Base-by-base conservation (phyloP, 2,797 vertebrate species). In the Alcedo atthis region DNA sequence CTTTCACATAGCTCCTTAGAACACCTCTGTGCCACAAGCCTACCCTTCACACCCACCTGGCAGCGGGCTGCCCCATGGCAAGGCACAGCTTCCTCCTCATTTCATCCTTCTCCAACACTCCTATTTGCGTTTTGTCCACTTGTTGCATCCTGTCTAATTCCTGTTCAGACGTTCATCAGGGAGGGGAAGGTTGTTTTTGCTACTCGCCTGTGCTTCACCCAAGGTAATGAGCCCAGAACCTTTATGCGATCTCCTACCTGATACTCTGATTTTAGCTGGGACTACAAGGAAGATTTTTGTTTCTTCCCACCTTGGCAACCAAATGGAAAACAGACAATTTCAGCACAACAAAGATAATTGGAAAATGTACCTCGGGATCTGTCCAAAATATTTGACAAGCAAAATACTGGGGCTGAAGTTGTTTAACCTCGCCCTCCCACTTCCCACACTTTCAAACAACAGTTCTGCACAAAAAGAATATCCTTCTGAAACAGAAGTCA, bases 71-170 rank as follows among this genome's bases (percentile, higher is more conserved):
- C 9, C 69, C 33, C 69, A 15, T 26, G 69, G 94, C 70, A 30
- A 88, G 67, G 71, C 57, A 76, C 53, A 49, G 79, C 85, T 92
- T 93, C 94, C 82, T 94, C 74, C 70, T 93, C 77, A 89, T 95
- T 92, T 91, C 75, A 91, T 93, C 92, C 57, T 94, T 73, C 87
- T 96, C 89, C 84, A 94, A 43, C 92, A 78, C 89, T 95, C 95
- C 82, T 57, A 92, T 87, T 93, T 86, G 64, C 46, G 11, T 93
- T 94, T 77, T 88, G 91, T 86, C 94, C 96, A 88, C 94, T 93
- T 96, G 95, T 94, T 95, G 75, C 83, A 90, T 95, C 96, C 95
- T 96, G 95, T 74, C 96, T 95, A 46, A 93, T 92, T 95, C 94
- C 92, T 96, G 96, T 89, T 94, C 81, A 86, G 89, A 71, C 87